Conservation (phyloP, 2,113 vertebrate species). For the Puntigrus tetrazona region DNA sequence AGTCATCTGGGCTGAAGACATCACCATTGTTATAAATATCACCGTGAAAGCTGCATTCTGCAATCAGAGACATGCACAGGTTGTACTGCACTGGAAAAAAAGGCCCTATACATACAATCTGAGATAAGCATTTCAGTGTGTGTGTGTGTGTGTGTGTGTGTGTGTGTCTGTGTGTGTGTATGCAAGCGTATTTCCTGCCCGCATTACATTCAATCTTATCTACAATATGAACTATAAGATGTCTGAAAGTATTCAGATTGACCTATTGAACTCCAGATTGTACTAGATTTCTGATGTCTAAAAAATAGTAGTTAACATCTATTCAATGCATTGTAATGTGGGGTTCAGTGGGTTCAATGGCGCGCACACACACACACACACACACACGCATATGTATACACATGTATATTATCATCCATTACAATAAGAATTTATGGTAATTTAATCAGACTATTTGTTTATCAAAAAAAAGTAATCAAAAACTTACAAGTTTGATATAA, state of each 20-base stretch:
- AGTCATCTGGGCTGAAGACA: conserved; percentile 30
- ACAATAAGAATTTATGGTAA: too few relatives aligned
- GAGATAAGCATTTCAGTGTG: background rate
- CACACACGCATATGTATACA: too few relatives aligned
- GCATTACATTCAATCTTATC: background rate
- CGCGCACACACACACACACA: too few relatives aligned
- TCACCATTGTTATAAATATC: conserved; percentile 27
- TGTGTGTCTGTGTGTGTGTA: background rate
- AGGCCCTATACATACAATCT: background rate
- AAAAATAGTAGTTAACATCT: background rate
- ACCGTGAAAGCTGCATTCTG: conserved; percentile 48
- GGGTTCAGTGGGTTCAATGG: background rate
- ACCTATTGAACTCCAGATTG: background rate
- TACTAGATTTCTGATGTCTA: conserved; percentile 1
- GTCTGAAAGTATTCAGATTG: background rate
- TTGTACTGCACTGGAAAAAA: background rate
- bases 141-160: background rate
- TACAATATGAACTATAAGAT: background rate
- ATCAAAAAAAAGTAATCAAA: too few relatives aligned
- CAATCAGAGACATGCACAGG: background rate
- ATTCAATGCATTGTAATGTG: conserved; percentile 4
- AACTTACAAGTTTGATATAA: too few relatives aligned
- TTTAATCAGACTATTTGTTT: too few relatives aligned
- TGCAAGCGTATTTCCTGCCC: background rate
- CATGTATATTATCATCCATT: too few relatives aligned